Evolutionary conservation across 2,888 invertebrate species (phyloP), one percentile per base, ranked within the genome.

Genomic region (Gasteruption jaculator): DNA sequence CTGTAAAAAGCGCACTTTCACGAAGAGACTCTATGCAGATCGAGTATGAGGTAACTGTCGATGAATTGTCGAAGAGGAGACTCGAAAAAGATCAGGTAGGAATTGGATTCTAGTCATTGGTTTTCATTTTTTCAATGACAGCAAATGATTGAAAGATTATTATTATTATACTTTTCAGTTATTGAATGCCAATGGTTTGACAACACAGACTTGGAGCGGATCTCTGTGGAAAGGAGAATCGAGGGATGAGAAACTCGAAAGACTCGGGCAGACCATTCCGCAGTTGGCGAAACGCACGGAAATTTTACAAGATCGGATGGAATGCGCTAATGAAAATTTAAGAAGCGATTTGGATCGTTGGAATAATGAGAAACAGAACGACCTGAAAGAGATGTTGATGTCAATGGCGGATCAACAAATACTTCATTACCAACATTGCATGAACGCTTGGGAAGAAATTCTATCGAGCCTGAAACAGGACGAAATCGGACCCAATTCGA

Each of bases 261-360:
- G 64, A 58, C 56, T 70, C 24, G 70, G 70, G 3, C 70, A 73
- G 22, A 58, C 62, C 25, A 76, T 77, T 53, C 76, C 76, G 1
- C 74, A 75, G 32, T 54, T 77, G 16, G 68, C 74, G 1, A 77
- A 76, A 50, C 74, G 73, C 38, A 73, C 74, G 0, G 78, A 78
- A 56, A 60, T 72, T 2, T 61, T 74, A 34, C 80, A 80, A 60
- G 84, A 85, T 64, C 77, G 76, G 54, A 70, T 81, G 31, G 82
- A 82, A 60, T 81, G 81, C 57, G 81, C 83, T 0, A 83, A 83
- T 60, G 81, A 83, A 60, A 80, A 82, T 59, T 66, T 85, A 19
- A 72, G 81, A 36, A 81, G 83, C 27, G 84, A 85, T 62, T 67
- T 83, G 45, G 79, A 81, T 37, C 72, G 82, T 42, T 85, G 84